Evolutionary conservation across 2,113 vertebrate species (phyloP).

Genomic region (Pristiophorus japonicus): DNA sequence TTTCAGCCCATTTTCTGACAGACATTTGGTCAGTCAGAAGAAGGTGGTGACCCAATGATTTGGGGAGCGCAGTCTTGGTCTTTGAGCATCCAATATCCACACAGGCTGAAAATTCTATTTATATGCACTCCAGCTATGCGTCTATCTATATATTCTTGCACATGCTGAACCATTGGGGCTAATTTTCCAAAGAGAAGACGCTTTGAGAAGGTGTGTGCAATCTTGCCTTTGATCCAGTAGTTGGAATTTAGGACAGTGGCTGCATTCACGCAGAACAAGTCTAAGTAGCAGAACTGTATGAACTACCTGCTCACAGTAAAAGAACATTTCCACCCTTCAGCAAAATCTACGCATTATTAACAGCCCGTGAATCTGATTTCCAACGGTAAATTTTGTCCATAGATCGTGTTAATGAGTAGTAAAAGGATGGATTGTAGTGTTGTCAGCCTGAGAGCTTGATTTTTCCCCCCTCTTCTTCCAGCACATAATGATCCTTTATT

Average conservation of each 20-base stretch:
- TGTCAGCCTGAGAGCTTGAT: conserved; percentile 55
- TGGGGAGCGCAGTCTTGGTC: not conserved
- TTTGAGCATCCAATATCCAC: not conserved
- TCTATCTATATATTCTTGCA: not conserved
- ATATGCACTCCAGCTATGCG: not conserved
- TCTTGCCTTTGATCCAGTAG: not conserved
- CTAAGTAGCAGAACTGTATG: conserved; percentile 45
- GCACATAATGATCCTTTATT: conserved; percentile 63
- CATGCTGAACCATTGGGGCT: not conserved
- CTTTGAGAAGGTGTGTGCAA: not conserved
- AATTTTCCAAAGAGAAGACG: not conserved
- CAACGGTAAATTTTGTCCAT: conserved; percentile 50
- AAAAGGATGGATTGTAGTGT: conserved; percentile 57
- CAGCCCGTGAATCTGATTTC: conserved; percentile 54
- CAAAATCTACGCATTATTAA: conserved; percentile 48
- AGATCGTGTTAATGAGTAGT: conserved; percentile 14
- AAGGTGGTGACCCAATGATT: not conserved
- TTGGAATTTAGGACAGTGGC: not conserved
- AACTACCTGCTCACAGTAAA: conserved; percentile 53
- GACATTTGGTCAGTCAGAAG: not conserved
- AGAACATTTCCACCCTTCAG: conserved; percentile 48
- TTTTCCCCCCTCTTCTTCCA: conserved; percentile 36
- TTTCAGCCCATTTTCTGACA: not conserved
- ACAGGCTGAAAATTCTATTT: not conserved
- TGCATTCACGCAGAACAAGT: conserved; percentile 43